Evolutionary conservation across 1,140 invertebrate species (phyloP).

Genomic region (Chrysoperla carnea): DNA sequence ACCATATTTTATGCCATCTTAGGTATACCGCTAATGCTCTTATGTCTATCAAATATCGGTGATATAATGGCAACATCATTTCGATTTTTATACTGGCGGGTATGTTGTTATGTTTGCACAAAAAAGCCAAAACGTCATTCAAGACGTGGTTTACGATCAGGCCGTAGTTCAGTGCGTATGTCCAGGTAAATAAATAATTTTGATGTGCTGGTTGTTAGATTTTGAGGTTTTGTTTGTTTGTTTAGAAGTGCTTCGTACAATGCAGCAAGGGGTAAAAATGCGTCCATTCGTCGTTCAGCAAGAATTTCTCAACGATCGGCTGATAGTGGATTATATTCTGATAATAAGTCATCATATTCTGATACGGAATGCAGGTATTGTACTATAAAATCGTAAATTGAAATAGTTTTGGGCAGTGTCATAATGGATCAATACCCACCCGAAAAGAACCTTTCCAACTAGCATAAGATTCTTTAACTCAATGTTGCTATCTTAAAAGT

Average conservation of each 20-base stretch:
- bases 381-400: no score
- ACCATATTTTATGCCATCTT: constrained; percentile 93
- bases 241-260: no score
- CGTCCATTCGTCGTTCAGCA: constrained; percentile 41
- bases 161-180: neutral
- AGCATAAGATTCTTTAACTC: no score
- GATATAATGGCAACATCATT: constrained; percentile 90
- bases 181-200: neutral
- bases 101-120: constrained; percentile 78
- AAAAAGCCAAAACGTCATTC: constrained; percentile 42
- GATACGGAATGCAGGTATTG: constrained; percentile 35
- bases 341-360: constrained; percentile 29
- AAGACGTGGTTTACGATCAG: constrained; percentile 13
- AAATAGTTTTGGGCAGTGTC: no score
- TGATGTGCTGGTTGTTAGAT: neutral
- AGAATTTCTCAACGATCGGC: constrained; percentile 51
- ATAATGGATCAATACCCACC: no score
- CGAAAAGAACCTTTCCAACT: no score
- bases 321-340: constrained; percentile 29
- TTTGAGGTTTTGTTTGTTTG: constrained; percentile 2
- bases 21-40: constrained; percentile 85
- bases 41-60: constrained; percentile 90
- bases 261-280: constrained; percentile 22
- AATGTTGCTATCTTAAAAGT: no score
- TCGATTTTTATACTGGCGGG: constrained; percentile 74